Base-by-base conservation (phyloP, 1,140 invertebrate genomes). In the Panagrolaimus sp. region DNA sequence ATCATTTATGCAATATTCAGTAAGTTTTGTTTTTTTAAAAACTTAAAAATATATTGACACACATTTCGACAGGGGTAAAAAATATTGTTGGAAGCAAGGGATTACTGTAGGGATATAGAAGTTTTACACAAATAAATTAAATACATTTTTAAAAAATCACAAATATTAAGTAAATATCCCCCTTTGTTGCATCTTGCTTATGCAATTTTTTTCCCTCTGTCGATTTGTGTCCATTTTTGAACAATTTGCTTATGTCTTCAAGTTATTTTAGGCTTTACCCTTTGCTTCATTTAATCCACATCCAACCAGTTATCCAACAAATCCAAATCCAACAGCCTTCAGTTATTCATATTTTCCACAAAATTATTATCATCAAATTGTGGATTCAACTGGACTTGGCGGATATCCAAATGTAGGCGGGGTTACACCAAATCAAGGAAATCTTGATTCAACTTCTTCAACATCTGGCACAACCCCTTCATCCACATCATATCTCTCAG, bases 1-100 rank as follows among this genome's bases (percentile, higher is more conserved):
- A 28, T 28, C 52, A 5, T 58, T 58, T 28, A 58, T 58, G 52
- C 52, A 58, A 21, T 58, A 58, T 28, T 28, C 52, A n/a, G 52
- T 58, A 58, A 58, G 52, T 58, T 8, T n/a, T 28, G 8, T 4
- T 58, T 58, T 24, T 24, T 24, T 0, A 5, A 1, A 8, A 8
- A 52, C 26, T 24, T 3, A 52, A 52, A 10, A 5, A 10, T 17
- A n/a, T 24, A 7, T 26, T 26, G 17, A 10, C 17, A 21, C 15
- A 9, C 17, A 5, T 58, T 58, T 24, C 52, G 28, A 28, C n/a
- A 38, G 32, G 32, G 32, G 32, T 4, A 7, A 38, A 38, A 38
- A 38, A 4, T 2, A 38, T 7, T 4, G 2, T 38, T 38, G 32
- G 32, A 38, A 7, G 2, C 7, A 38, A 38, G 32, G 32, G 32